phyloP scores from a whole-genome alignment of 2,888 invertebrate species.

The Sialis fuliginosa region DNA sequence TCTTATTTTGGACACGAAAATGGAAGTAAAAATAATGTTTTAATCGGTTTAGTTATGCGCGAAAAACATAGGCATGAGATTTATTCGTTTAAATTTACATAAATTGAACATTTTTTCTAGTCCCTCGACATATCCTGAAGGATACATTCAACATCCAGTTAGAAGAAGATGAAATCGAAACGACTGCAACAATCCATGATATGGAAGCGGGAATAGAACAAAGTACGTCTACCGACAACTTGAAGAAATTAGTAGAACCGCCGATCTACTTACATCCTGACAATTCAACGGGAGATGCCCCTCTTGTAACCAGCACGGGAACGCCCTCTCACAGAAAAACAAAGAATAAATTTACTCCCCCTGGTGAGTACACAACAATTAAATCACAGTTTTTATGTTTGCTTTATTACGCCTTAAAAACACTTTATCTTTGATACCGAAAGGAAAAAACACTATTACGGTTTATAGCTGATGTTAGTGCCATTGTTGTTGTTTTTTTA shows the following conservation, averaged over 20 bases:
- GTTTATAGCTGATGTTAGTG: too few relatives aligned
- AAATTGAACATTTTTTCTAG: slow-evolving; percentile 26
- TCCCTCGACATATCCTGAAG: slow-evolving; percentile 66
- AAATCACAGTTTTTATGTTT: too few relatives aligned
- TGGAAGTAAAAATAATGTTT: too few relatives aligned
- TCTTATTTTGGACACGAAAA: too few relatives aligned
- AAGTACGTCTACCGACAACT: slow-evolving; percentile 28
- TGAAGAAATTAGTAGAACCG: slow-evolving; percentile 34
- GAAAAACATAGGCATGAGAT: too few relatives aligned
- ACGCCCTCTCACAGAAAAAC: slow-evolving; percentile 17
- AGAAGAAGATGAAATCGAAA: slow-evolving; percentile 53
- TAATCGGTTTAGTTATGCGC: too few relatives aligned
- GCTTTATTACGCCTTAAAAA: too few relatives aligned
- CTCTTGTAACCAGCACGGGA: slow-evolving; percentile 15
- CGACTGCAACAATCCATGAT: slow-evolving; percentile 24
- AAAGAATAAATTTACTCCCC: slow-evolving; percentile 10
- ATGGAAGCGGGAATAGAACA: slow-evolving; percentile 32
- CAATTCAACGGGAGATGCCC: slow-evolving; percentile 20
- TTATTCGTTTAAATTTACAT: background rate
- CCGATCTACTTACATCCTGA: slow-evolving; percentile 27
- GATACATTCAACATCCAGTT: slow-evolving; percentile 65
- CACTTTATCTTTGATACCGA: too few relatives aligned
- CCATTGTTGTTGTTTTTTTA: too few relatives aligned
- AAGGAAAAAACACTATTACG: too few relatives aligned
- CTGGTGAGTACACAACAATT: too few relatives aligned